phyloP scores from a whole-genome alignment of 2,888 invertebrate genomes.

The Ptychoptera albimana region DNA sequence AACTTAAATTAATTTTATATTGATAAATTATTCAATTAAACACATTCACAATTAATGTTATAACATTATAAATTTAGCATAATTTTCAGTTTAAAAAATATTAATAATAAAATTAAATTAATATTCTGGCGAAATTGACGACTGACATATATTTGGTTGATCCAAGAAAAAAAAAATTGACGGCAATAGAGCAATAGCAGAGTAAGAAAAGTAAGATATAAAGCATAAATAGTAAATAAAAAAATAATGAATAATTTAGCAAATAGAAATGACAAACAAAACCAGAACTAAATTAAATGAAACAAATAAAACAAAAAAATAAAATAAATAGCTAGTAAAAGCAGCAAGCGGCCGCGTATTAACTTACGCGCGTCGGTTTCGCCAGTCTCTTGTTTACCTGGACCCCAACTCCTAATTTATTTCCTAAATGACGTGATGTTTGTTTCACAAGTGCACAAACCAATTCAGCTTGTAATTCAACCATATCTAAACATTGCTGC shows the following conservation, averaged over 20 bases:
- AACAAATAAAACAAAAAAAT: slow-evolving; percentile 6
- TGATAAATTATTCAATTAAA: no score
- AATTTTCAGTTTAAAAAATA: no score
- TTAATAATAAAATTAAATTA: no score
- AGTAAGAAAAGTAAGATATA: no score
- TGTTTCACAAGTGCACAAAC: slow-evolving; percentile 83
- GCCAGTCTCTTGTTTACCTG: slow-evolving; percentile 62
- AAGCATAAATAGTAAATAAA: slow-evolving; percentile 1
- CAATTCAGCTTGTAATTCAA: slow-evolving; percentile 86
- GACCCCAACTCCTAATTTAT: slow-evolving; percentile 69
- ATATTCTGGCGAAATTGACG: no score
- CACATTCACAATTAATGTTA: no score
- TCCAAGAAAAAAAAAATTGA: no score
- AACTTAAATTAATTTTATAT: no score
- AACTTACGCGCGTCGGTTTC: slow-evolving; percentile 49
- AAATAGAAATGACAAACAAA: slow-evolving; percentile 1
- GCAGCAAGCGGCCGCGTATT: slow-evolving; percentile 19
- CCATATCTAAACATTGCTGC: slow-evolving; percentile 77
- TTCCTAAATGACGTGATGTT: slow-evolving; percentile 72
- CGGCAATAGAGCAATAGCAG: no score
- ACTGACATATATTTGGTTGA: no score
- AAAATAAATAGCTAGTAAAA: slow-evolving; percentile 2
- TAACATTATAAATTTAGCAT: no score
- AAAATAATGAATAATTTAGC: not conserved
- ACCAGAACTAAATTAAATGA: not conserved